Base-by-base conservation (phyloP, 2,888 invertebrate genomes). In the Melinaea marsaeus region DNA sequence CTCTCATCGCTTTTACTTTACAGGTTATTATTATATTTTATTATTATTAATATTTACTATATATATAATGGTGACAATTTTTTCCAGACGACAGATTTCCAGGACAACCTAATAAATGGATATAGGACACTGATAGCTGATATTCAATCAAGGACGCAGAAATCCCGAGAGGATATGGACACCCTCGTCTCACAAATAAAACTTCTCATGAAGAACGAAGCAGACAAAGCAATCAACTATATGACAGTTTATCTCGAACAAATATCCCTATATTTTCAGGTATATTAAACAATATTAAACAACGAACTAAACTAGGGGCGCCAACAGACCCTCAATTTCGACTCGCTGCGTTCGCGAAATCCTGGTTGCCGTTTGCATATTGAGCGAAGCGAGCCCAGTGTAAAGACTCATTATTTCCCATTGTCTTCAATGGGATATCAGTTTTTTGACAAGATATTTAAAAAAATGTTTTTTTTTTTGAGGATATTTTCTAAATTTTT, bases 221-320 rank as follows among this genome's bases (percentile, higher is more conserved):
- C 90, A 1, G 90, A 90, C 61, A 90, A 90, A 69, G 89, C 90
- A 2, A 90, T 90, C 34, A 90, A 90, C 72, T 90, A 90, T 67
- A 90, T 90, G 90, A 90, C 90, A 2, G 86, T 90, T 4, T 90
- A 90, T 68, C 79, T 90, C 58, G 90, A 90, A 74, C 90, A 90
- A 70, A 90, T 90, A 69, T 90, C 90, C 0, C 72, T 90, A 61
- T 90, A 90, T 69, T 90, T 90, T 72, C 90, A 90, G 82, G 90
- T 90, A 69, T 69, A 46, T 57, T 13, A 37, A 37, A 37, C 22
- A 37, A 7, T 37, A 37, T 6, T 6, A 37, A 6, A 37, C 37
- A 37, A 37, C 37, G 37, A 22, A 22, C 22, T 22, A 22, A 22
- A 22, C 22, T 22, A 22, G 22, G 1, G 22, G 22, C 22, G 22